Base-by-base conservation (phyloP, 1,140 invertebrate genomes). In the Whitmania pigra region DNA sequence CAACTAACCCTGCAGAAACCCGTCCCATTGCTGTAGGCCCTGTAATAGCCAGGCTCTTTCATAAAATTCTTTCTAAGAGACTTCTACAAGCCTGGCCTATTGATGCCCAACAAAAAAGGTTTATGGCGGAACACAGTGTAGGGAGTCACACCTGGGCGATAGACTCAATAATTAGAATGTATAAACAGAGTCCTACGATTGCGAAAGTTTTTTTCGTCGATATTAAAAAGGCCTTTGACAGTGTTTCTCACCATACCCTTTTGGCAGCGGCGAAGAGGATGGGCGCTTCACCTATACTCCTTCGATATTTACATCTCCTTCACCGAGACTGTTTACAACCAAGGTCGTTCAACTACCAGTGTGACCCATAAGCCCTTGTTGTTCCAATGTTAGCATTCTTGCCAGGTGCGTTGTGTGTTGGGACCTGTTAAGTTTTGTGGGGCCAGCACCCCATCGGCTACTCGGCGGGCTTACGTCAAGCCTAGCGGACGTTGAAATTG, bases 11-110 rank as follows among this genome's bases (percentile, higher is more conserved):
- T 36, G 53, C 18, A 0, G 43, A 70, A 22, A 53, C 40, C 0
- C 3, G 53, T 13, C 69, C 69, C 1, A 70, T 70, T 3, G 22
- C 69, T 2, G n/a, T 70, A 77, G 82, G 82, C 85, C 83, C 82
- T 81, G 83, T 84, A 79, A 83, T 84, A 82, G 83, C 2, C 6
- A 2, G 43, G 15, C 20, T 54, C 4, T 70, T 70, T 29, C 36
- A 70, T 53, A 13, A 15, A 1, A 31, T 63, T 7, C 57, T 63
- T 13, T 11, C 57, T 7, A 63, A 63, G 22, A 63, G 57, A 63
- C 9, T 22, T 31, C 9, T 11, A 13, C 20, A 57, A 22, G 1
- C 11, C 11, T 63, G 57, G 57, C 57, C 57, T 6, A 15, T 63
- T 25, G 2, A 2, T 4, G 5, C 20, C 11, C 3, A 13, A 18